A percentile compares a stretch with the other conserved stretches of the same genome.
Conservation (phyloP, 1,140 invertebrate species). For the Psix sp. region DNA sequence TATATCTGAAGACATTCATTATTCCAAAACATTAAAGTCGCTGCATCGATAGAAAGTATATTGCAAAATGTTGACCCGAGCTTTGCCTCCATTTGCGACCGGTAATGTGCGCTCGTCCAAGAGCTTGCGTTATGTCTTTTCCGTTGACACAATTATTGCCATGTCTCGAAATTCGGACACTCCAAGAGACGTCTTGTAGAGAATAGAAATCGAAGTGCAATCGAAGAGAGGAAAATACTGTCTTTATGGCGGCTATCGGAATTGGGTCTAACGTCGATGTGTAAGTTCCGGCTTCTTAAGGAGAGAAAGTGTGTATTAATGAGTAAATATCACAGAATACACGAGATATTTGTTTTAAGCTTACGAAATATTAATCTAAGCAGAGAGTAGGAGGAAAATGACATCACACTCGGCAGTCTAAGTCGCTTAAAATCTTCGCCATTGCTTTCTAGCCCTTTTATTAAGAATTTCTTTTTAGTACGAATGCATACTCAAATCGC, state of each 20-base stretch:
- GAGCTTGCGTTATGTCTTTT: conserved; percentile 35
- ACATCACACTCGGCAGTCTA: conserved; percentile 47
- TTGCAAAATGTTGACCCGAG: conserved; percentile 48
- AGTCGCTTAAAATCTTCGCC: too few relatives aligned
- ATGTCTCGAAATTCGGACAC: conserved; percentile 59
- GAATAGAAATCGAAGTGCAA: conserved; percentile 68
- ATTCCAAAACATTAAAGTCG: conserved; percentile 57
- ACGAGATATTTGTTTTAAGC: conserved; percentile 75
- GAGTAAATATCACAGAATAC: conserved; percentile 76
- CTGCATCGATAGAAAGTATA: conserved; percentile 56
- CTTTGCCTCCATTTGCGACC: conserved; percentile 50
- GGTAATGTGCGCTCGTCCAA: conserved; percentile 30
- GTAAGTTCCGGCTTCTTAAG: conserved; percentile 21
- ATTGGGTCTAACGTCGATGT: conserved; percentile 38
- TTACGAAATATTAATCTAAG: conserved; percentile 73
- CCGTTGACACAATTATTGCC: conserved; percentile 55
- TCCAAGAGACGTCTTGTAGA: conserved; percentile 61
- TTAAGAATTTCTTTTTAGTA: too few relatives aligned
- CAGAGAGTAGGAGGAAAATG: conserved; percentile 70
- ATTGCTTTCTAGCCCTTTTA: conserved; percentile 11
- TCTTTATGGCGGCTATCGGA: conserved; percentile 23
- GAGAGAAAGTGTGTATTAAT: conserved; percentile 64
- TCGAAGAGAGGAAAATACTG: conserved; percentile 71
- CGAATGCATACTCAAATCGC: too few relatives aligned
- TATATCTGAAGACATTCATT: conserved; percentile 58